These are phyloP conservation scores for Silvanus unidentatus DNA, from an alignment of 2,888 invertebrate genomes.

Conservation along the genomic window DNA sequence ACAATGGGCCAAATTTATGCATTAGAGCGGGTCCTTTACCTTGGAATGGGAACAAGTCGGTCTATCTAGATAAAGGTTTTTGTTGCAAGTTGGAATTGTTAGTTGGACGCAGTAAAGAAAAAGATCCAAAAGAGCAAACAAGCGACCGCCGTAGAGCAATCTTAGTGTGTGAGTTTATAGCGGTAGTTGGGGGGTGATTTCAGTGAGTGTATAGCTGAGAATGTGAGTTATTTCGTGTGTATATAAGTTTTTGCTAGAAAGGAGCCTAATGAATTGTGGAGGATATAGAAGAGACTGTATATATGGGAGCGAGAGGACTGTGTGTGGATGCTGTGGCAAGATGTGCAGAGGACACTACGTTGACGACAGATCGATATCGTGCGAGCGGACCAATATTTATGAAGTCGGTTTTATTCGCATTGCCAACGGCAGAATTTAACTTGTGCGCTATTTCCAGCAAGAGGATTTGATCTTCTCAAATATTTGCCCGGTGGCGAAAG, in stretches of 20 bases:
- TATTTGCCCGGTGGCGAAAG: conserved; percentile 29
- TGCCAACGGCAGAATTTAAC: conserved; percentile 16
- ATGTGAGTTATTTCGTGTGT: background rate
- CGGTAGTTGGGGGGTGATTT: background rate
- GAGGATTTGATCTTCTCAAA: conserved; percentile 26
- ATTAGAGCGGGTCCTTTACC: no score
- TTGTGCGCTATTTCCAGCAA: conserved; percentile 18
- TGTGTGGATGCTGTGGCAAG: conserved; percentile 5
- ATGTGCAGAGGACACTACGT: conserved; percentile 5
- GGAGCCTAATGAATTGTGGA: conserved; percentile 1
- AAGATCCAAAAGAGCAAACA: no score
- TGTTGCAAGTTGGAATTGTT: no score
- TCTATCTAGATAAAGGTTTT: no score
- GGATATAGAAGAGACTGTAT: background rate
- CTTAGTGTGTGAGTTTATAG: background rate
- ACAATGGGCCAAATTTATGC: no score
- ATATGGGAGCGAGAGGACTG: conserved; percentile 2
- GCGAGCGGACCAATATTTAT: conserved; percentile 8
- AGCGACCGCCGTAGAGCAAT: no score
- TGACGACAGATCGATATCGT: conserved; percentile 10
- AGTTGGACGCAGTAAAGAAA: no score
- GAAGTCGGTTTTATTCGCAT: conserved; percentile 13
- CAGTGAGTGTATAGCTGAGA: background rate
- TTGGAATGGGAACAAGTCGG: no score
- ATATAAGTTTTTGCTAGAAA: background rate